Evolutionary conservation across 2,888 invertebrate species (phyloP).

Genomic region (Taphrorychus bicolor): DNA sequence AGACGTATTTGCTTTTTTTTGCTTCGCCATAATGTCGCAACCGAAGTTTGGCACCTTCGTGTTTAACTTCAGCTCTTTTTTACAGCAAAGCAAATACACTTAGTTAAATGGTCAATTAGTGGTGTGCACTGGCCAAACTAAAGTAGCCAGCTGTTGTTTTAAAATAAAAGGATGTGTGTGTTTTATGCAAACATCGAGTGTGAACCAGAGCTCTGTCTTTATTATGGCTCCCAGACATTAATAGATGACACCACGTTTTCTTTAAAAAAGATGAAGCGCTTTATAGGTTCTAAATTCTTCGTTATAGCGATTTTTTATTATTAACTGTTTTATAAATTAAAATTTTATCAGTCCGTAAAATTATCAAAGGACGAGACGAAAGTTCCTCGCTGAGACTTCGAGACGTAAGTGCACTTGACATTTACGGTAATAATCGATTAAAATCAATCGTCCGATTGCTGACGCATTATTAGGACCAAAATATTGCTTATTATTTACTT

Average conservation of each 20-base stretch:
- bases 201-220: neutral
- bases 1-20: constrained; percentile 14
- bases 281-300: neutral
- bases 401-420: neutral
- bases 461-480: neutral
- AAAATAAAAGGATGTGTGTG: neutral
- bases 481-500: no score
- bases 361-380: neutral
- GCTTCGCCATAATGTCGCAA: constrained; percentile 15
- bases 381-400: neutral
- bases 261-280: neutral
- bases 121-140: constrained; percentile 8
- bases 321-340: neutral
- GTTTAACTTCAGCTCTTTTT: constrained; percentile 29
- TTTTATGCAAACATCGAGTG: constrained; percentile 3
- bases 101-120: constrained; percentile 38
- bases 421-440: neutral
- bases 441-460: neutral
- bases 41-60: constrained; percentile 25
- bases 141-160: constrained; percentile 27
- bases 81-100: constrained; percentile 34
- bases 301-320: neutral
- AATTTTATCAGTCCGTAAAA: neutral
- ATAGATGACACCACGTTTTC: no score
- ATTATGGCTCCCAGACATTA: neutral